Evolutionary conservation across 2,113 vertebrate species (phyloP), one percentile per base, ranked within the genome.

Genomic region (Hippopotamus amphibius): DNA sequence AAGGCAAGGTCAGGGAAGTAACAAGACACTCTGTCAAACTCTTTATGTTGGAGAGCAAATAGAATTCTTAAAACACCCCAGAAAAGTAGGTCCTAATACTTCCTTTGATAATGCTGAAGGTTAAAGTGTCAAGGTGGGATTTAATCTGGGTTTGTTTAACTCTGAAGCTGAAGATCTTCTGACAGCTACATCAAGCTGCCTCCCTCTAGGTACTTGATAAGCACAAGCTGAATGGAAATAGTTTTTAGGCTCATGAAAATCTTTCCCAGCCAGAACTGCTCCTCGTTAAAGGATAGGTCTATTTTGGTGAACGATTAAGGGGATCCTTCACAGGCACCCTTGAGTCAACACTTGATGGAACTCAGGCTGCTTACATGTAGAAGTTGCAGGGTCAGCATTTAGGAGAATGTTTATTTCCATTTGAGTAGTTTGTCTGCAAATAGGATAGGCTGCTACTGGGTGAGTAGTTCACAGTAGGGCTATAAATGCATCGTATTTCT

Each of bases 31-130:
- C 22, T 63, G 19, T 28, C 9, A 19, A n/a, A 43, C 15, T 61
- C 41, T 90, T 74, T 55, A 43, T 16, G 5, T 26, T 28, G 50
- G 16, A 89, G 59, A 86, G 48, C 16, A 37, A 53, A 53, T 0
- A 48, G 43, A 88, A 85, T 68, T 53, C 53, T 76, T 82, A 22
- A 48, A 85, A 77, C 55, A 48, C 30, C 93, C 41, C 43, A 55
- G 59, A n/a, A 66, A 97, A 77, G 79, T 22, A 81, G 50, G 33
- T 81, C 77, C 65, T 86, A 53, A 86, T 11, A 48, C 19, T 95
- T 89, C 43, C 80, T 97, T 57, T 76, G 61, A 66, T 55, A 69
- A 71, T 28, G 48, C 71, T 24, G 10, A 66, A 84, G 46, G 80
- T 88, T 69, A 71, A 53, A n/a, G 68, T 66, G 30, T n/a, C 3